Evolutionary conservation across 2,797 vertebrate species (phyloP).

Genomic region (Dendrocincla fuliginosa): DNA sequence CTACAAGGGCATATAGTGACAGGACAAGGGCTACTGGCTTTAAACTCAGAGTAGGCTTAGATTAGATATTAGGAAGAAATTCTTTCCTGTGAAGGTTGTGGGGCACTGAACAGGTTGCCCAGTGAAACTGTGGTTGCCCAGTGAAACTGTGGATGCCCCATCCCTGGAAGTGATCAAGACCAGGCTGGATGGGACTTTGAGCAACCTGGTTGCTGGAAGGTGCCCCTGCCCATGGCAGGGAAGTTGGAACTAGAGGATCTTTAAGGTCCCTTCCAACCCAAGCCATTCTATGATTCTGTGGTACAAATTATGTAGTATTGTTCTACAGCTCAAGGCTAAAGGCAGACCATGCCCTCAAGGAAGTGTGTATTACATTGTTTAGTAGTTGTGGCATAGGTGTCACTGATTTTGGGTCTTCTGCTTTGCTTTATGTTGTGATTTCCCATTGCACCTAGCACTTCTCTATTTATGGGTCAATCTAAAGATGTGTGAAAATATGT

Average conservation of each 20-base stretch:
- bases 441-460: neutral
- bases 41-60: neutral
- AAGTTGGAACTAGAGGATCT: fast-evolving
- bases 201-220: neutral
- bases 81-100: neutral
- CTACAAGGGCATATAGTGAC: neutral
- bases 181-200: neutral
- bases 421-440: neutral
- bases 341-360: neutral
- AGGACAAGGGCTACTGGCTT: neutral
- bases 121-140: neutral
- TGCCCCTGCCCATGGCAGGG: neutral
- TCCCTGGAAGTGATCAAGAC: neutral
- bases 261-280: neutral
- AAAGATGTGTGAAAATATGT: neutral
- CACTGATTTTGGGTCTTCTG: neutral
- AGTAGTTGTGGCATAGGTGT: neutral
- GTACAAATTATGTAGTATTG: neutral
- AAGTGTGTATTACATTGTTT: neutral
- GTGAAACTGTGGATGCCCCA: neutral
- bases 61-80: neutral
- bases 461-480: neutral
- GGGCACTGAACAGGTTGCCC: neutral
- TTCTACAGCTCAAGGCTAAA: neutral
- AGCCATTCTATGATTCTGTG: neutral